Evolutionary conservation across 2,888 invertebrate species (phyloP).

Genomic region (Gymnoscelis rufifasciata): DNA sequence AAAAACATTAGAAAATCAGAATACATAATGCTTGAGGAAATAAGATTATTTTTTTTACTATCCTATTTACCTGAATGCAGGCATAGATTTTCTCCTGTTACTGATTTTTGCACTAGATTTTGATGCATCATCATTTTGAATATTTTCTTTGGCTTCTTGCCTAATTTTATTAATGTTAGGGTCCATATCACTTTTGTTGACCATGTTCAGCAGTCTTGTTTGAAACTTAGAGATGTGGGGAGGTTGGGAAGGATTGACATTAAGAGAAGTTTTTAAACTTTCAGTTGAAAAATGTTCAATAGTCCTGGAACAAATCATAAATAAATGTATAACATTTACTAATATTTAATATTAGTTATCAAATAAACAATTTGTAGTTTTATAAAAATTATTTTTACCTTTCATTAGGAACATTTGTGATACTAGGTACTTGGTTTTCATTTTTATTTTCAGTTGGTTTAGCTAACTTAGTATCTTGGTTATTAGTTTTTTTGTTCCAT

Average conservation of each 20-base stretch:
- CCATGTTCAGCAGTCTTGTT: constrained; percentile 14
- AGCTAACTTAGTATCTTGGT: neutral
- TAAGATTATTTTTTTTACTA: too few species aligned
- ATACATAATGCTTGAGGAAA: neutral
- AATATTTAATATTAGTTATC: too few species aligned
- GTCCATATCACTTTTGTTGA: constrained; percentile 1
- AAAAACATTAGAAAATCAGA: neutral
- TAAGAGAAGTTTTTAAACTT: neutral
- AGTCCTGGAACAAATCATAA: constrained; percentile 4
- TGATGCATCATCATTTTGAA: constrained; percentile 11
- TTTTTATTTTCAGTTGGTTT: neutral
- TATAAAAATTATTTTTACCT: constrained; percentile 7
- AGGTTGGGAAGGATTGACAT: neutral
- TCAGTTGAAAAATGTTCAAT: neutral
- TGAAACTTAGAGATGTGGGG: constrained; percentile 1
- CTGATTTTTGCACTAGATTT: constrained; percentile 33
- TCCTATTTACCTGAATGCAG: constrained; percentile 42
- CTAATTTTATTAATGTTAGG: constrained; percentile 19
- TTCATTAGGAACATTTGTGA: constrained; percentile 4
- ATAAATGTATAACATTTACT: neutral
- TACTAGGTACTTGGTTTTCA: constrained; percentile 8
- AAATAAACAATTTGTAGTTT: too few species aligned
- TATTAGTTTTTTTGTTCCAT: neutral
- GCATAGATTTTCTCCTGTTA: constrained; percentile 54
- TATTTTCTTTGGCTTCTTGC: constrained; percentile 35